Base-by-base conservation (phyloP, 2,797 vertebrate genomes). In the Chelon labrosus region DNA sequence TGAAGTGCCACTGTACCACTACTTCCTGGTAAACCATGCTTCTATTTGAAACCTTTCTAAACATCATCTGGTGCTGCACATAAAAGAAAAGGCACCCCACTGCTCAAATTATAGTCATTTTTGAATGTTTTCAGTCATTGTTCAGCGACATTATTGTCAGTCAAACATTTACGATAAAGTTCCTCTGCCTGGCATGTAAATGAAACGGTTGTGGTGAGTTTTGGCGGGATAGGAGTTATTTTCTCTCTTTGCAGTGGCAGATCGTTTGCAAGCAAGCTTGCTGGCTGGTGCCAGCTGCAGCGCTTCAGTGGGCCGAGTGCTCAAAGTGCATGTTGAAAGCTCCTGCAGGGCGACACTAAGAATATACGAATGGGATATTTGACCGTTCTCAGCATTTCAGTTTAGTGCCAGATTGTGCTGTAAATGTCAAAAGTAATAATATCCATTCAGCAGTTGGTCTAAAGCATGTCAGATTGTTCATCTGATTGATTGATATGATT, bases 311-410 rank as follows among this genome's bases (percentile, higher is more conserved):
- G 72, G 73, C 69, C 74, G 83, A 70, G 83, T 85, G 83, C 86
- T 87, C 80, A 57, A 69, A 86, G 77, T 83, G 82, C 79, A 85
- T 71, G 67, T 83, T 87, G 79, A 89, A 81, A 86, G 83, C 82
- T 86, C 73, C 77, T 63, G 38, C 66, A 73, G 73, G 82, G 79
- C 77, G 82, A 89, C 25, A 57, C 80, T 77, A 59, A 80, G 72
- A 88, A 85, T 88, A 71, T 82, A 80, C 87, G 77, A 89, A 85
- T 88, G 84, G 85, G 70, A 87, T 78, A 74, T 80, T 75, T 76
- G 70, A 81, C 70, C 19, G 37, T 56, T 85, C 67, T 73, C 63
- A 67, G 81, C 61, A 77, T 86, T 89, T 87, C 67, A 54, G 20
- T 22, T 50, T 5, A 22, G 49, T 13, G 19, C 47, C 47, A 50